A percentile compares a stretch with the other conserved stretches of the same genome.
Evolutionary conservation across 2,797 vertebrate species (phyloP).

Genomic region (Scomberomorus guttatus): DNA sequence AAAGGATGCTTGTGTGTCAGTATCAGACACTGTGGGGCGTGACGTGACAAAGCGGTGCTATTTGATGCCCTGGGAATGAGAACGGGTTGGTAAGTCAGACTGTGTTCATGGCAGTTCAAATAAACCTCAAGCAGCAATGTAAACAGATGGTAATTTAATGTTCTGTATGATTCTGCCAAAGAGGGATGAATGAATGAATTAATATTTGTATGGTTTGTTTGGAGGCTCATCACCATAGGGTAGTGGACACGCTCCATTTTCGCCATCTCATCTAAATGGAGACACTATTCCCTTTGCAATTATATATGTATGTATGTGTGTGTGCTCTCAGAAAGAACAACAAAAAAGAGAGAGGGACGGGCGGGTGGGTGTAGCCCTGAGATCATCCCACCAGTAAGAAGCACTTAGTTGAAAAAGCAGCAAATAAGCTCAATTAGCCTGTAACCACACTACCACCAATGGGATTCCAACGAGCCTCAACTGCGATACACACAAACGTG

Average conservation of each 20-base stretch:
- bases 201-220: not conserved
- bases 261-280: slow-evolving; percentile 34
- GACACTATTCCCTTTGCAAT: not conserved
- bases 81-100: no score
- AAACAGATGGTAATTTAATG: not conserved
- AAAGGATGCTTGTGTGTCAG: no score
- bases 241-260: slow-evolving; percentile 21
- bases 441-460: slow-evolving; percentile 47
- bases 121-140: not conserved
- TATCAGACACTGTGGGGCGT: no score
- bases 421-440: slow-evolving; percentile 69
- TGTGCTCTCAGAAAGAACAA: slow-evolving; percentile 37
- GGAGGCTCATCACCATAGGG: slow-evolving; percentile 26
- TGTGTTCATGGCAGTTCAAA: not conserved
- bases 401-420: slow-evolving; percentile 66
- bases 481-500: slow-evolving; percentile 16
- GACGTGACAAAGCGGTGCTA: no score
- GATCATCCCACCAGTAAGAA: slow-evolving; percentile 52
- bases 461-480: slow-evolving; percentile 33
- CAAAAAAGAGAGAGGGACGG: not conserved
- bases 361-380: not conserved
- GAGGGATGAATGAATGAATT: not conserved
- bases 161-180: not conserved
- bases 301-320: slow-evolving; percentile 4
- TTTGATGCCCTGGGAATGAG: no score